Evolutionary conservation across 2,888 invertebrate genomes (phyloP).

Genomic region (Rutpela maculata): DNA sequence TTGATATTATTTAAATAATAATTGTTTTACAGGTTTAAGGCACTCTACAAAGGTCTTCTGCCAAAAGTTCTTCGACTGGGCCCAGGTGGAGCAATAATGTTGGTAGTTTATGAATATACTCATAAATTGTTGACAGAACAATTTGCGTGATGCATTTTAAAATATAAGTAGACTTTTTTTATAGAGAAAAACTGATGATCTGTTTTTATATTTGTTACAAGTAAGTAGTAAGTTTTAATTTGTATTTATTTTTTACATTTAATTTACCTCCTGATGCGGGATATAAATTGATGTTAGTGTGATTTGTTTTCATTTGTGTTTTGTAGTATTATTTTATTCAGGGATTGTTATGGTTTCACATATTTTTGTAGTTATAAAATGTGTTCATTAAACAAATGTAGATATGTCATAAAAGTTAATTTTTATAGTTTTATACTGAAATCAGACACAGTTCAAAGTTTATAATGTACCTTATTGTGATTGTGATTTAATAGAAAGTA

Average conservation of each 20-base stretch:
- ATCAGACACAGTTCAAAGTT: too few relatives aligned
- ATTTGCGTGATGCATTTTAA: constrained; percentile 65
- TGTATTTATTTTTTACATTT: not conserved
- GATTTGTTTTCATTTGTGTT: not conserved
- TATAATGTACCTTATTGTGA: too few relatives aligned
- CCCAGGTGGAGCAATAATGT: constrained; percentile 96
- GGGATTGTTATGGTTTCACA: not conserved
- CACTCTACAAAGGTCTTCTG: constrained; percentile 93
- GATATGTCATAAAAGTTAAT: too few relatives aligned
- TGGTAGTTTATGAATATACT: constrained; percentile 92
- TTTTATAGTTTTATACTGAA: too few relatives aligned
- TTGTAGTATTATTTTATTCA: not conserved
- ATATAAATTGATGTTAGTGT: not conserved
- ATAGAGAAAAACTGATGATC: not conserved
- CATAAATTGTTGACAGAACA: constrained; percentile 82
- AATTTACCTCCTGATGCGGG: not conserved
- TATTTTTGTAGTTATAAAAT: not conserved
- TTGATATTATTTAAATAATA: too few relatives aligned
- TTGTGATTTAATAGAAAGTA: too few relatives aligned
- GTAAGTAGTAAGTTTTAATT: not conserved
- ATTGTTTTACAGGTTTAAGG: constrained; percentile 81
- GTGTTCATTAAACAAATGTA: not conserved
- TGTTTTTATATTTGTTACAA: constrained; percentile 7
- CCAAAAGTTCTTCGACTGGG: constrained; percentile 94
- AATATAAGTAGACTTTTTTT: not conserved